Percentiles rank a stretch among this genome's conserved stretches.
phyloP scores from a whole-genome alignment of 2,797 vertebrate genomes.

The Enteromius argenteus region DNA sequence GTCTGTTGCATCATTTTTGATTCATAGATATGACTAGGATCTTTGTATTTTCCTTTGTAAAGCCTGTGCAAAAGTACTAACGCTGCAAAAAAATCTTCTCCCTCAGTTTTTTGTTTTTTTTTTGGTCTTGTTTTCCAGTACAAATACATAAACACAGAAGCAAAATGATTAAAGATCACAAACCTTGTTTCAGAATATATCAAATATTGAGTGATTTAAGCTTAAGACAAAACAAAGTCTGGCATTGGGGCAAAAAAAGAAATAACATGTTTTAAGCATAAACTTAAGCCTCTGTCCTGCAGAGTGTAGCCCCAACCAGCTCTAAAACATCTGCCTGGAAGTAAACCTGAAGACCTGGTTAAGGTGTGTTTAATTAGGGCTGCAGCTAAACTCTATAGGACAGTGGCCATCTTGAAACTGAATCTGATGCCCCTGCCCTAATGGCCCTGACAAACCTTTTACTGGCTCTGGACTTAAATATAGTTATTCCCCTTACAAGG shows the following conservation, averaged over 20 bases:
- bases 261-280: neutral
- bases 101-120: too few species aligned
- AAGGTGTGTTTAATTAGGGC: neutral
- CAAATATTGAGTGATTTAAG: neutral
- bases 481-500: too few species aligned
- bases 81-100: neutral
- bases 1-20: constrained; percentile 9
- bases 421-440: too few species aligned
- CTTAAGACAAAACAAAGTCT: neutral
- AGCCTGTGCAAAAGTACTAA: neutral
- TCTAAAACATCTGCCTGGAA: neutral
- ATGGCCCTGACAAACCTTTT: too few species aligned
- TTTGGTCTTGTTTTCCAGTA: neutral
- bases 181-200: neutral
- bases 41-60: neutral
- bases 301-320: neutral
- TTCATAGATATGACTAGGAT: neutral
- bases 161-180: too few species aligned
- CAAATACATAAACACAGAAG: neutral
- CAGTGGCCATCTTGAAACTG: too few species aligned
- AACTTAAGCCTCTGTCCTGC: neutral
- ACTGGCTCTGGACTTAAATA: too few species aligned
- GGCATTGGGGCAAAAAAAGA: neutral
- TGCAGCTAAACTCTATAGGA: too few species aligned
- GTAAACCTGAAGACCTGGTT: neutral